Evolutionary conservation across 2,797 vertebrate genomes (phyloP), one percentile per base, ranked within the genome.

Genomic region (Sebastes vulpes): DNA sequence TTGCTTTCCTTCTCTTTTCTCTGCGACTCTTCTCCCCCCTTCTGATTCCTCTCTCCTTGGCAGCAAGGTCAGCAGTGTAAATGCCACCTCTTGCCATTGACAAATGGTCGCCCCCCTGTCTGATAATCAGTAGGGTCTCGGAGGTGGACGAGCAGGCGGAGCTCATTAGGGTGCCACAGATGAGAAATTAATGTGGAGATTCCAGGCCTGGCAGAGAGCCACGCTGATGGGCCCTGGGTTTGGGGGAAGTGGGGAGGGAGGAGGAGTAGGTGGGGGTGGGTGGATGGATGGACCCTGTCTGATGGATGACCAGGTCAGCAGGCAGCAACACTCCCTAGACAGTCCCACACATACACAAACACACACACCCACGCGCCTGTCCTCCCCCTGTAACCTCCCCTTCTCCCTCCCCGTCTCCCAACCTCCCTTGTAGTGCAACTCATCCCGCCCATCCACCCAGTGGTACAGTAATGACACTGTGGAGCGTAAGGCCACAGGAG

Each of bases 141-240:
- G 88, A 94, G 93, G 94, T 94, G 89, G 94, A 87, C 67, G 87
- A 94, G 90, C 94, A 94, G 95, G 95, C 93, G 91, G 92, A 85
- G 92, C 94, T 95, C 95, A 95, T 95, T 96, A 96, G 94, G 92
- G 82, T 67, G 66, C 89, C 89, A 86, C 89, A 93, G 91, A 94
- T 92, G 93, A 95, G 92, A 95, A 94, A 96, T 96, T 92, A 95
- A 96, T 95, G 94, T 92, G 91, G 87, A 87, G 90, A 93, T 89
- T 93, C 86, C 86, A 83, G 85, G 79, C 75, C 87, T 94, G 91
- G 92, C 94, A 83, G 89, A 89, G 86, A 83, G 87, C 84, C 66
- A 4, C 54, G 7, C 32, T 86, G 85, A 87, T 88, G 85, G 86
- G 85, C 67, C 71, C 53, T 10, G 28, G 66, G 59, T 50, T 50